Base-by-base conservation (phyloP, 1,140 invertebrate species). In the Venustaconcha ellipsiformis region DNA sequence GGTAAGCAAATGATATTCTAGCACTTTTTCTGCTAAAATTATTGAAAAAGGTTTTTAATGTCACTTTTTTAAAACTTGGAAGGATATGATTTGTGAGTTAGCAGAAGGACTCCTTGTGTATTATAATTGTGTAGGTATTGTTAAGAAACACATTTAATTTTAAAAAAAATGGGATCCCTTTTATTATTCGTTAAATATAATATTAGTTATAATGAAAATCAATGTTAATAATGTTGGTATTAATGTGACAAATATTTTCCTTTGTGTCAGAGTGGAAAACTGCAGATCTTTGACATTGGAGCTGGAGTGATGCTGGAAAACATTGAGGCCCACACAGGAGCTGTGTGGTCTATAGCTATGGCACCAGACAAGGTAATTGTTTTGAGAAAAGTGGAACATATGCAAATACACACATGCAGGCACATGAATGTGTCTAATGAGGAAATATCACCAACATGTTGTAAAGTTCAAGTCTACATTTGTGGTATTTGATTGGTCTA, bases 211-310 rank as follows among this genome's bases (percentile, higher is more conserved):
- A 48, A 11, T 48, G 37, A 48, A 48, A 48, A 48, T 48, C 37
- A 6, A 48, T 48, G 37, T 6, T 48, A 48, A 6, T 48, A 48
- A 48, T 48, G 11, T 48, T 2, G 37, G 37, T 70, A 20, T 26
- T 17, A 4, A 26, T 72, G 30, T 64, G n/a, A 14, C 17, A 26
- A n/a, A 15, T 64, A 56, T 73, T 55, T 66, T 58, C 58, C 65
- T 15, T 57, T 67, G 68, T 86, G 86, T 70, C 83, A 92, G 90
- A 93, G 93, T 88, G 98, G 98, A 23, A 92, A 92, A 68, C 90
- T 99, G 73, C 91, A 98, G 58, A 93, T 99, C 73, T 93, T 97
- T 78, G 97, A 99, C 87, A 93, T 99, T 68, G 93, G 93, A 2
- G 92, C 94, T 14, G 96, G 94, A 3, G 92, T 93, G 78, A 91